Evolutionary conservation across 2,113 vertebrate genomes (phyloP).

Genomic region (Lathamus discolor): DNA sequence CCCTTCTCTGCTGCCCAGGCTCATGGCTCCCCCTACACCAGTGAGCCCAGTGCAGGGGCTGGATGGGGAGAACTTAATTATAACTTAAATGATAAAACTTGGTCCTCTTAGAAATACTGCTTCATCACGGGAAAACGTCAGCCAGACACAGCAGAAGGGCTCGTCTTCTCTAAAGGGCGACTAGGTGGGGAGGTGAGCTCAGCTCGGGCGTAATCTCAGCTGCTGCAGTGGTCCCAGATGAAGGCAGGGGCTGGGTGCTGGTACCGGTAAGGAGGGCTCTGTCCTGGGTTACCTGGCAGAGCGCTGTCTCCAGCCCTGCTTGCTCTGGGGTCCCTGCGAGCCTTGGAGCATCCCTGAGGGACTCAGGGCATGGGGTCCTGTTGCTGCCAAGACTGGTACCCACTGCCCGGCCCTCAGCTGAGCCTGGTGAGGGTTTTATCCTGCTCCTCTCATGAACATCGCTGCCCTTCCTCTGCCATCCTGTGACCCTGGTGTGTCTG

Average conservation of each 20-base stretch:
- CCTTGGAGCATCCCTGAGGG: neutral
- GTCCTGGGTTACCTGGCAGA: neutral
- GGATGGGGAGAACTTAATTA: neutral
- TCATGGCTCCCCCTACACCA: neutral
- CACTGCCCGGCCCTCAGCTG: neutral
- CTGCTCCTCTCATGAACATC: neutral
- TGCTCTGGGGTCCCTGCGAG: neutral
- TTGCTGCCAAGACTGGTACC: neutral
- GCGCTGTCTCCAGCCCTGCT: neutral
- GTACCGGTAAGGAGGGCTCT: neutral
- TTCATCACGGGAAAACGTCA: neutral
- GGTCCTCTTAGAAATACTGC: neutral
- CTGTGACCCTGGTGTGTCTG: neutral
- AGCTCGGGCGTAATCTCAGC: neutral
- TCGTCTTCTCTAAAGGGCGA: neutral
- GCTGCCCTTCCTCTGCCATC: neutral
- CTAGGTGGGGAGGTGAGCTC: neutral
- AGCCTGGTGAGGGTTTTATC: fast-evolving
- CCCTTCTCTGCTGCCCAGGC: neutral
- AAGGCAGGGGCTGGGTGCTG: neutral
- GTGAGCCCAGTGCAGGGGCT: fast-evolving
- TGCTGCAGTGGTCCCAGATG: neutral
- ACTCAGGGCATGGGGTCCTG: fast-evolving
- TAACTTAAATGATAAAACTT: neutral
- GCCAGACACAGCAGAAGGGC: neutral